Conservation (phyloP, 1,140 invertebrate genomes). For the Formica selysi region DNA sequence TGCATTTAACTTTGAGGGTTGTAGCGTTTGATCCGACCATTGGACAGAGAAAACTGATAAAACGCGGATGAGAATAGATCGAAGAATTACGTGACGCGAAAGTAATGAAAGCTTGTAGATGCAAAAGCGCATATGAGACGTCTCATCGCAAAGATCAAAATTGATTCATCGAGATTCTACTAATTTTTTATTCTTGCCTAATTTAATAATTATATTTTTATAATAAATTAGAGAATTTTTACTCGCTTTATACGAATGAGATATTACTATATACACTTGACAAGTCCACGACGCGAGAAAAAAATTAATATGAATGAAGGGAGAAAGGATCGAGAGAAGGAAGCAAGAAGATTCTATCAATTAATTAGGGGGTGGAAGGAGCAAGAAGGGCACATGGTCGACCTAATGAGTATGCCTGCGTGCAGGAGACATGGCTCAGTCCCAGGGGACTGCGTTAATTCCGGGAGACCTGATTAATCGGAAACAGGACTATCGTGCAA, state of each 20-base stretch:
- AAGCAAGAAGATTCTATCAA: constrained; percentile 2
- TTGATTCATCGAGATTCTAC: neutral
- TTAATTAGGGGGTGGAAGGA: neutral
- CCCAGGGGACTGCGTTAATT: constrained; percentile 82
- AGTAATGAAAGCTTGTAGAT: constrained; percentile 4
- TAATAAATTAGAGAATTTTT: neutral
- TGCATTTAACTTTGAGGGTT: constrained; percentile 44
- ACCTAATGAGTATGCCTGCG: constrained; percentile 66
- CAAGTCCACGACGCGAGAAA: neutral
- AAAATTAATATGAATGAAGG: neutral
- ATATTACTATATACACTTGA: no score
- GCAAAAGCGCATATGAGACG: neutral
- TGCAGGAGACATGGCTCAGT: constrained; percentile 70
- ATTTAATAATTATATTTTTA: neutral
- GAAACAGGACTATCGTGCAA: constrained; percentile 84
- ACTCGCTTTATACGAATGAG: no score
- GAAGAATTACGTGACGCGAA: neutral
- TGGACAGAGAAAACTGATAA: neutral
- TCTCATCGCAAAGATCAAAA: neutral
- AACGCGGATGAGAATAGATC: neutral
- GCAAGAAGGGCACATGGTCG: neutral
- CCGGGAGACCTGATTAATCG: constrained; percentile 84
- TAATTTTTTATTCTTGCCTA: neutral
- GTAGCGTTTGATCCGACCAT: neutral
- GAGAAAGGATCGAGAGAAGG: constrained; percentile 20